A percentile compares a stretch with the other conserved stretches of the same genome.
Conservation (phyloP, 2,888 invertebrate genomes). For the Tigriopus californicus region DNA sequence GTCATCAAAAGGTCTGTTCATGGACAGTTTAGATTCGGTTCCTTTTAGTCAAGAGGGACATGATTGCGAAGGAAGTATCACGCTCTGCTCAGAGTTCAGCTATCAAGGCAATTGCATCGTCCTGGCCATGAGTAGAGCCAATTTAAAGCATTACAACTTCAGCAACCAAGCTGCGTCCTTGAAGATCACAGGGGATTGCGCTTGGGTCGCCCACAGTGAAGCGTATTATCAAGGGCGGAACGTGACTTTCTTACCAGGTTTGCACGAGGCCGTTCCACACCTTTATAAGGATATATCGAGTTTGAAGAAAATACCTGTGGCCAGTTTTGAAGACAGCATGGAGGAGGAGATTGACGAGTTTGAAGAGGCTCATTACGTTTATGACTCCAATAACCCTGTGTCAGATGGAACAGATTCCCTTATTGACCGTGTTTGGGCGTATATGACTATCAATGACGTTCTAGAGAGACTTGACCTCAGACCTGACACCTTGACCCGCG, state of each 20-base stretch:
- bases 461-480: not conserved
- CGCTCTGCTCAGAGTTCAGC: not conserved
- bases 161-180: conserved; percentile 5
- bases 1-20: not conserved
- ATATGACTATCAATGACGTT: conserved; percentile 4
- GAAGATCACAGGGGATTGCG: not conserved
- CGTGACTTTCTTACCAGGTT: not conserved
- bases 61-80: not conserved
- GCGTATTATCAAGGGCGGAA: conserved; percentile 1
- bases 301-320: not conserved
- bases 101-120: not conserved
- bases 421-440: not conserved
- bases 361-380: not conserved
- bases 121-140: not conserved
- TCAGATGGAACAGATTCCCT: not conserved
- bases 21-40: not conserved
- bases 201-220: not conserved
- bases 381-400: not conserved
- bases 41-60: not conserved
- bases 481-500: not conserved
- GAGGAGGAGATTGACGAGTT: no score
- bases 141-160: not conserved
- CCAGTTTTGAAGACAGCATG: no score
- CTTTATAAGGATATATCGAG: not conserved
- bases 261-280: not conserved